Base-by-base conservation (phyloP, 2,888 invertebrate genomes). In the Steinernema scapterisci region DNA sequence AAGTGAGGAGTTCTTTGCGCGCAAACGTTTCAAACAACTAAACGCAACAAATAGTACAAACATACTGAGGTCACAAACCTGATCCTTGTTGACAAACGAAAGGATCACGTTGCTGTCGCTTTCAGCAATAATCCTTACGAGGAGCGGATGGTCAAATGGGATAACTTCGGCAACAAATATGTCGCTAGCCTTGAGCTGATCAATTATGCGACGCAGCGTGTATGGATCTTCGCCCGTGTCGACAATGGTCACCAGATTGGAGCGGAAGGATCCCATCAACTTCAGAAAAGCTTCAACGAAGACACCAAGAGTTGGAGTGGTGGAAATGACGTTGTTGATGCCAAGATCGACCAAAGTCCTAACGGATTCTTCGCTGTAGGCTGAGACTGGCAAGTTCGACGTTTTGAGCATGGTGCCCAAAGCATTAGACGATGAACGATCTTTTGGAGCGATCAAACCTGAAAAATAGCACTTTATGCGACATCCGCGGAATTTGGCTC, bases 391-490 rank as follows among this genome's bases (percentile, higher is more conserved):
- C 38, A 86, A 71, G 19, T 78, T 77, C 19, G 84, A 79, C 6
- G 84, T 81, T 16, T 80, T 78, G 16, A 87, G 77, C 31, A 86
- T 75, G 27, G 81, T 80, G 38, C 82, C 84, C 16, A 86, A 77
- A 13, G 80, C 79, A 45, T 79, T 73, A 7, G 86, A 81, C 2
- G 84, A 83, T 16, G 74, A 71, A 19, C 78, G 79, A 73, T 86
- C 85, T 73, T 84, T 86, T 25, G 86, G 85, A 23, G 83, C 79
- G 38, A 86, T 79, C 16, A 87, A 73, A 13, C 83, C 84, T 82
- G 56, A 38, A 77, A 56, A 1, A 13, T n/a, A n/a, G n/a, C 1
- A 38, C 25, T 70, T 27, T 63, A 19, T 45, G 43, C 3, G 2
- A 11, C 9, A 16, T 76, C 70, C 44, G 3, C 38, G n/a, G 23